Conservation (phyloP, 2,113 vertebrate species). For the Rynchops niger region DNA sequence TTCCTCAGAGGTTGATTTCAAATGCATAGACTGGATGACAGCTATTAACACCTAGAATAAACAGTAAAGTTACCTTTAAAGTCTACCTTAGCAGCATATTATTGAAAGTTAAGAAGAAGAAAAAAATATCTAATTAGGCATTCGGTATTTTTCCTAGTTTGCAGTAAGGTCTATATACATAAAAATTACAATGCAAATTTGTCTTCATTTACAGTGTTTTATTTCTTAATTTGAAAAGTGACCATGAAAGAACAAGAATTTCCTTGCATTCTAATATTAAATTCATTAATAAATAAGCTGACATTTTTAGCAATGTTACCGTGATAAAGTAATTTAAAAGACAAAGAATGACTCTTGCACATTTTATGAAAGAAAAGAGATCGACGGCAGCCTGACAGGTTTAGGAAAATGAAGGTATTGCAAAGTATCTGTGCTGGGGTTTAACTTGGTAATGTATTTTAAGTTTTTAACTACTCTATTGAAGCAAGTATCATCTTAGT, state of each 20-base stretch:
- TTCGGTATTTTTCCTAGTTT: not conserved
- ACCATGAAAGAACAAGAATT: not conserved
- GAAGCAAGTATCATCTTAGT: not conserved
- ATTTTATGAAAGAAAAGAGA: not conserved
- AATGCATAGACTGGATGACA: not conserved
- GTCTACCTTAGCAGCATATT: not conserved
- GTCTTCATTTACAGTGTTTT: not conserved
- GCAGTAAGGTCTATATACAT: not conserved
- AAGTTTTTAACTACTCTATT: not conserved
- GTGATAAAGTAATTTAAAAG: not conserved
- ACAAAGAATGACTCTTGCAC: not conserved
- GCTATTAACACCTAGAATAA: not conserved
- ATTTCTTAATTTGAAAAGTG: not conserved
- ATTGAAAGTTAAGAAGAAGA: not conserved
- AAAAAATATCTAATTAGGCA: not conserved
- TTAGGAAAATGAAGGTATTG: not conserved
- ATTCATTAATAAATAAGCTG: not conserved
- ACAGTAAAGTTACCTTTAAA: not conserved
- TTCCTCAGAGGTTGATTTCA: not conserved
- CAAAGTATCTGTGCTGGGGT: not conserved
- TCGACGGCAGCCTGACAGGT: not conserved
- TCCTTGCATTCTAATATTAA: not conserved
- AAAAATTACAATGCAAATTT: not conserved
- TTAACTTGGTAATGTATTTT: not conserved
- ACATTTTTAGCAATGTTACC: not conserved